Conservation (phyloP, 2,113 vertebrate genomes). For the Alethe castanea region DNA sequence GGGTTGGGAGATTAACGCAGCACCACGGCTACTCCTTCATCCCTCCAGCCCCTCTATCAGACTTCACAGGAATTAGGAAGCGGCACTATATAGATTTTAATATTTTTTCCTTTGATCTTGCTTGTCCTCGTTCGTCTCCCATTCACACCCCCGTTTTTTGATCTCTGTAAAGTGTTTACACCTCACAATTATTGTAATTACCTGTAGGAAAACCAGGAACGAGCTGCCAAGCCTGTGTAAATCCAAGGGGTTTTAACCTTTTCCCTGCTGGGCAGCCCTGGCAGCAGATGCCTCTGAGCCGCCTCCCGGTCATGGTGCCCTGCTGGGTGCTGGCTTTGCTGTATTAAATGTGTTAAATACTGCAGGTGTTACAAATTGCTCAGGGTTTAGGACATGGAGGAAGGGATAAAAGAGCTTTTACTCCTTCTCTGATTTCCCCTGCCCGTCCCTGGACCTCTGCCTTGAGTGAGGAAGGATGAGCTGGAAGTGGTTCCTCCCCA, state of each 20-base stretch:
- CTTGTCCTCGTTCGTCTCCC: neutral
- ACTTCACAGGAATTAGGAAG: neutral
- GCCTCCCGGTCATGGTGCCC: rapidly evolving
- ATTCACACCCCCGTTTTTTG: neutral
- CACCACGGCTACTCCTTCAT: neutral
- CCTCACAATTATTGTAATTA: constrained; percentile 47
- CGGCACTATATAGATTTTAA: neutral
- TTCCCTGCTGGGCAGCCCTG: neutral
- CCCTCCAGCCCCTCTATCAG: neutral
- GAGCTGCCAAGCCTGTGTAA: neutral
- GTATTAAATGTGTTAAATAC: neutral
- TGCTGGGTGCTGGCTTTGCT: neutral
- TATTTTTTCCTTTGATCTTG: constrained; percentile 25
- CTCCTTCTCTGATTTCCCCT: neutral
- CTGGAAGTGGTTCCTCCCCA: neutral
- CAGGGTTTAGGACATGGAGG: rapidly evolving
- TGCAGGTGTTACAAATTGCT: neutral
- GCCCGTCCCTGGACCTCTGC: neutral
- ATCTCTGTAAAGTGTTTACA: constrained; percentile 39
- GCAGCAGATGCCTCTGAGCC: neutral
- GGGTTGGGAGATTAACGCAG: neutral
- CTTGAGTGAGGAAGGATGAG: neutral
- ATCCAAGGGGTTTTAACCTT: constrained; percentile 28
- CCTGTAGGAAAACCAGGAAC: neutral
- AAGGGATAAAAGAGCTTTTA: neutral